A percentile compares a stretch with the other conserved stretches of the same genome.
Evolutionary conservation across 2,888 invertebrate genomes (phyloP).

Genomic region (Lycaena phlaeas): DNA sequence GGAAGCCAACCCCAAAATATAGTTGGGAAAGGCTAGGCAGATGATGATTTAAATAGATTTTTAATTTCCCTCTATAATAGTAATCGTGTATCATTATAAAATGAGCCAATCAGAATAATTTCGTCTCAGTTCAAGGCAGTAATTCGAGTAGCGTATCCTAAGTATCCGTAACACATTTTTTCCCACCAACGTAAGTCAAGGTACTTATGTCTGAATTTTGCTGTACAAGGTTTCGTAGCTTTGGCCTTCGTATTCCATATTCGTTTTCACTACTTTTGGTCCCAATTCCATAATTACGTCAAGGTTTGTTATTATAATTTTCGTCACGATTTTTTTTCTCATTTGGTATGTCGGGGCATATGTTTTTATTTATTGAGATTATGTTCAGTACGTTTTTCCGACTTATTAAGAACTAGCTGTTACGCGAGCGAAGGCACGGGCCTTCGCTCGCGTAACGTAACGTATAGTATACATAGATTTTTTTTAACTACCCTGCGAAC

Average conservation of each 20-base stretch:
- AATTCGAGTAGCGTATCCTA: neutral
- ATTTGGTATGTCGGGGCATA: neutral
- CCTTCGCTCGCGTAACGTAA: too few relatives aligned
- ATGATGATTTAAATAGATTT: too few relatives aligned
- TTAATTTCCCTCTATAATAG: too few relatives aligned
- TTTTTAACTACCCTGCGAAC: too few relatives aligned
- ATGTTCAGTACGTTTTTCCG: too few relatives aligned
- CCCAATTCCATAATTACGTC: neutral
- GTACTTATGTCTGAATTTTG: neutral
- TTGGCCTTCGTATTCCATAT: neutral
- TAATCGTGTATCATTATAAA: neutral
- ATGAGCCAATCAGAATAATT: too few relatives aligned
- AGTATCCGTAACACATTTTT: neutral
- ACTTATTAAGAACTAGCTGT: too few relatives aligned
- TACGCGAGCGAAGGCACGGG: too few relatives aligned
- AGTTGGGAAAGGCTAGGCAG: too few relatives aligned
- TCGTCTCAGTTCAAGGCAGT: neutral
- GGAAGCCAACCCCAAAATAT: too few relatives aligned
- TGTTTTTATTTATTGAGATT: neutral
- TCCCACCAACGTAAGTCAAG: slow-evolving; percentile 1
- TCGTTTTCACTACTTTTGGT: slow-evolving; percentile 1
- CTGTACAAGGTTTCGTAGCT: neutral
- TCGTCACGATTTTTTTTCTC: neutral
- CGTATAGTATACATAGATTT: too few relatives aligned
- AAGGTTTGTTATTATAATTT: neutral